Conservation (phyloP, 2,888 invertebrate species). For the Panorpa germanica region DNA sequence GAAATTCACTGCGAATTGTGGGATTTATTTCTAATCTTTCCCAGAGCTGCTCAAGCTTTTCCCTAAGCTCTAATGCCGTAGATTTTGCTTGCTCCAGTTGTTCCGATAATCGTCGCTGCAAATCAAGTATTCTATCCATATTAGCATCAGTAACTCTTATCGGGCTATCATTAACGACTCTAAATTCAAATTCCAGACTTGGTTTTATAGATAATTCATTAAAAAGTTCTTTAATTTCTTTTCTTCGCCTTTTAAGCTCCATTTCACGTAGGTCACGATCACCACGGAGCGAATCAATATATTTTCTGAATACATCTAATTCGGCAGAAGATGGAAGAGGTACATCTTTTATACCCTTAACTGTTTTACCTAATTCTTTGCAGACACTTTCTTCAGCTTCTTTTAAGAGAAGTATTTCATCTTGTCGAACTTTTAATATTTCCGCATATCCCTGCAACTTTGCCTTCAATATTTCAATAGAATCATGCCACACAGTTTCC, state of each 20-base stretch:
- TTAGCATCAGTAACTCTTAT: slow-evolving; percentile 34
- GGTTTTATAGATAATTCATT: slow-evolving; percentile 25
- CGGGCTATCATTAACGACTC: slow-evolving; percentile 22
- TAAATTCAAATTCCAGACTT: slow-evolving; percentile 22
- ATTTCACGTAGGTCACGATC: slow-evolving; percentile 34
- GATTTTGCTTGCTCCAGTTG: too few relatives aligned
- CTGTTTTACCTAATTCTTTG: slow-evolving; percentile 18
- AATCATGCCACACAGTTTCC: neutral
- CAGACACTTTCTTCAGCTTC: too few relatives aligned
- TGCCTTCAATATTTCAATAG: too few relatives aligned
- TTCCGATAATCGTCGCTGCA: too few relatives aligned
- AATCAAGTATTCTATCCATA: slow-evolving; percentile 38
- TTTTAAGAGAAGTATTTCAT: too few relatives aligned
- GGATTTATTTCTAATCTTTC: slow-evolving; percentile 49
- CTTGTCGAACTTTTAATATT: too few relatives aligned
- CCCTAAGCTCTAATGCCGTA: slow-evolving; percentile 37
- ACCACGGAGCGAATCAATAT: slow-evolving; percentile 36
- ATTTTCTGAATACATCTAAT: slow-evolving; percentile 32
- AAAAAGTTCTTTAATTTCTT: slow-evolving; percentile 23
- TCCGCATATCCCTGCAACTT: too few relatives aligned
- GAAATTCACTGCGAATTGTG: slow-evolving; percentile 39
- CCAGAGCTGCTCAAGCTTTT: slow-evolving; percentile 49
- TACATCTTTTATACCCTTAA: slow-evolving; percentile 18
- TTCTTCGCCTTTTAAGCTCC: slow-evolving; percentile 20
- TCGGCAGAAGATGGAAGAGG: slow-evolving; percentile 40